These are phyloP conservation scores for Plectropomus leopardus DNA, from an alignment of 2,113 vertebrate species.

Conservation along the genomic window DNA sequence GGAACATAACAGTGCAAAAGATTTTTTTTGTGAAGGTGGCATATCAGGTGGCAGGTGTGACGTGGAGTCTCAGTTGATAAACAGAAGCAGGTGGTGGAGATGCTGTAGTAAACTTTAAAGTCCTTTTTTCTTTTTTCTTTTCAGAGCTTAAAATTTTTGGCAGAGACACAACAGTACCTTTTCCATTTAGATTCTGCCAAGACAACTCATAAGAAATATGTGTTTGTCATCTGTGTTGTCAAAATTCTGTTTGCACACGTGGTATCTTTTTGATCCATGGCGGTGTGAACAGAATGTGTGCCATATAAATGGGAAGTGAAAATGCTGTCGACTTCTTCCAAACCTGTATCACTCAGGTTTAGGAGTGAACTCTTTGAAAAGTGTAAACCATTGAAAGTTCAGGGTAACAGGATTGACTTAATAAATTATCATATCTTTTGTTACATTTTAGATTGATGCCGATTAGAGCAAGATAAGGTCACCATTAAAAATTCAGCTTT, in stretches of 20 bases:
- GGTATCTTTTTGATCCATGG: not conserved
- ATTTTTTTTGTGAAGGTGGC: too few species aligned
- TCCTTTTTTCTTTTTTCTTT: not conserved
- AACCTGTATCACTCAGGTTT: not conserved
- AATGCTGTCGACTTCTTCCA: not conserved
- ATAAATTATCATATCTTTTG: not conserved
- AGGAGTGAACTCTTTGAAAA: not conserved
- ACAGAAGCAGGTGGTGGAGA: not conserved
- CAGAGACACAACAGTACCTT: not conserved
- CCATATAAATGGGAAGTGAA: not conserved
- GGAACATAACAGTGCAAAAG: too few species aligned
- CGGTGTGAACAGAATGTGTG: not conserved
- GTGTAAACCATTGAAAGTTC: not conserved
- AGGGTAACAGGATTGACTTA: not conserved
- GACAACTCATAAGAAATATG: slow-evolving; percentile 6
- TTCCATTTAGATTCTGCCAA: slow-evolving; percentile 8
- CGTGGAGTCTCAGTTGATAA: not conserved
- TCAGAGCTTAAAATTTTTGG: not conserved
- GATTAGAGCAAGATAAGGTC: not conserved
- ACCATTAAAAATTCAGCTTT: not conserved
- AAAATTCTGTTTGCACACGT: not conserved
- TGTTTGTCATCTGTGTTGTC: not conserved
- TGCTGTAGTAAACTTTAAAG: not conserved
- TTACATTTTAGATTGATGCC: not conserved
- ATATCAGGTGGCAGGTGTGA: not conserved